Evolutionary conservation across 2,888 invertebrate genomes (phyloP), one percentile per base, ranked within the genome.

Genomic region (Pristionchus maxplancki): DNA sequence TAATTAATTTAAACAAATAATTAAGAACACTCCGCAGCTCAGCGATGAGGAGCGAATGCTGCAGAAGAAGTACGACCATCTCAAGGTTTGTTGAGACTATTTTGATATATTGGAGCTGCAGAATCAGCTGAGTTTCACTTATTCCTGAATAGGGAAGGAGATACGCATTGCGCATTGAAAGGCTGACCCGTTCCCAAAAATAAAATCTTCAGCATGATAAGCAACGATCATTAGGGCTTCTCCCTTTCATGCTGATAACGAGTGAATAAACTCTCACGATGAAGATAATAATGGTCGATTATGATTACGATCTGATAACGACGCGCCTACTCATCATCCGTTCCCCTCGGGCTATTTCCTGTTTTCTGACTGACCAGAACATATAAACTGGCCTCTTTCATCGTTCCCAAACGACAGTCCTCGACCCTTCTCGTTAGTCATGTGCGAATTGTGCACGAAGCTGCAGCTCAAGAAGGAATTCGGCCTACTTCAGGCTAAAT

Each of bases 41-140:
- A 64, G 64, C 8, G 64, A 85, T 0, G 87, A 87, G n/a, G 87
- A 74, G 87, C 48, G 50, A 28, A 67, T 87, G 53, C 87, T 87
- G 24, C 87, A 87, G 71, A 62, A 71, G 48, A 87, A 87, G 17
- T 87, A 87, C 53, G 74, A 87, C 28, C 71, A 74, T 34, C 74
- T 87, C 24, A 87, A 48, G 74, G 78, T 78, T 44, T 15, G 78
- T 48, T 28, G 37, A 34, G n/a, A n/a, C n/a, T n/a, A n/a, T n/a
- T n/a, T n/a, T n/a, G n/a, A n/a, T n/a, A n/a, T n/a, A n/a, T n/a
- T n/a, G n/a, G n/a, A n/a, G 6, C n/a, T 58, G 3, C n/a, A 24
- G n/a, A 58, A 24, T n/a, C 24, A 3, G 6, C 9, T 58, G 24
- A 3, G 58, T 58, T 58, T 58, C 58, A 58, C 58, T 24, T 5